Percentiles rank a stretch among this genome's conserved stretches.
Evolutionary conservation across 2,888 invertebrate species (phyloP).

Genomic region (Oxytorus armatus): DNA sequence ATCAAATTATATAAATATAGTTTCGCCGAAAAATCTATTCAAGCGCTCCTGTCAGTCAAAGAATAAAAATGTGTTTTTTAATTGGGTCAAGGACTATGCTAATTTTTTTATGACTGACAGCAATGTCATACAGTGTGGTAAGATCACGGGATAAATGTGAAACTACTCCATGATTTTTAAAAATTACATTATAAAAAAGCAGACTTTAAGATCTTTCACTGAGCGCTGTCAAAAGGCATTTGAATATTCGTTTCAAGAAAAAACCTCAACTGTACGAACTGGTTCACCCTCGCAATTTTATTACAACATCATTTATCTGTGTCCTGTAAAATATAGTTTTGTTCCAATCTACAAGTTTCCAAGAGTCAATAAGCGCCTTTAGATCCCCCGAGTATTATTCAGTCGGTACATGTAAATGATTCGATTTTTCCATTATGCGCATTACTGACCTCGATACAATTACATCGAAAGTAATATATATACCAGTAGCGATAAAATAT

Average conservation of each 20-base stretch:
- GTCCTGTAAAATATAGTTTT: background rate
- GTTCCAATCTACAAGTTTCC: background rate
- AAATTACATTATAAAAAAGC: background rate
- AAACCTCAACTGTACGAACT: background rate
- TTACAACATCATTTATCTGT: background rate
- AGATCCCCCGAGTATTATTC: background rate
- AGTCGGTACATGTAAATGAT: background rate
- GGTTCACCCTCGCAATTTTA: constrained; percentile 40
- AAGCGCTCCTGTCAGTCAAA: constrained; percentile 5
- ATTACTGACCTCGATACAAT: constrained; percentile 4
- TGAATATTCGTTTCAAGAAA: constrained; percentile 22
- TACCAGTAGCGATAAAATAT: background rate
- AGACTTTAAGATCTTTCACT: background rate
- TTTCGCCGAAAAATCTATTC: background rate
- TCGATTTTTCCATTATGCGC: constrained; percentile 2
- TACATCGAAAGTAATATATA: background rate
- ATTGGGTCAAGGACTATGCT: constrained; percentile 9
- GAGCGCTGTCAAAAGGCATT: background rate
- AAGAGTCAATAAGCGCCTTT: background rate
- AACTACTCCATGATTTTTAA: constrained; percentile 15
- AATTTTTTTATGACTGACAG: background rate
- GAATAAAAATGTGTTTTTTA: constrained; percentile 17
- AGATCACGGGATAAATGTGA: background rate
- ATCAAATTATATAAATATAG: too few relatives aligned
- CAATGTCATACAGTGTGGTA: background rate